Conservation (phyloP, 35 echinoderm and acorn worm species). For the Ptychodera flava region DNA sequence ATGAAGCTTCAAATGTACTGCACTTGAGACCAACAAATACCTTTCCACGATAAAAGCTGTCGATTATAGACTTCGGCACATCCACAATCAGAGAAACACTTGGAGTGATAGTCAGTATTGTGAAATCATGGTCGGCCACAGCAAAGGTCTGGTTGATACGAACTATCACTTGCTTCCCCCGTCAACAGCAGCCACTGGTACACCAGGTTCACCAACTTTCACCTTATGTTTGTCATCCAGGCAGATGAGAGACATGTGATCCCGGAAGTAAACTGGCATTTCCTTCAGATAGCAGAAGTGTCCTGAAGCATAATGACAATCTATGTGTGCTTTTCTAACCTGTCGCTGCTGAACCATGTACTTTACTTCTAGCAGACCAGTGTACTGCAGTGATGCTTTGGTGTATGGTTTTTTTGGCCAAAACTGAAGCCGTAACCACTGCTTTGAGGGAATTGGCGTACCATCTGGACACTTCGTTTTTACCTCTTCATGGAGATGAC, state of each 20-base stretch:
- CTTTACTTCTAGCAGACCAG: background rate
- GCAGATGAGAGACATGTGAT: conserved; percentile 1
- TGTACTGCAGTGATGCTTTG: background rate
- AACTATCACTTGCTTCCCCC: conserved; percentile 1
- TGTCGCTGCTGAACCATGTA: background rate
- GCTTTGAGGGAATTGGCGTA: background rate
- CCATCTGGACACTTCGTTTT: background rate
- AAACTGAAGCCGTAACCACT: conserved; percentile 8
- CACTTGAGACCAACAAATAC: conserved; percentile 16
- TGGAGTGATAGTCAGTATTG: conserved; percentile 3
- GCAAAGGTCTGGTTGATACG: background rate
- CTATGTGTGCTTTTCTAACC: conserved; percentile 5
- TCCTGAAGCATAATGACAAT: conserved; percentile 21
- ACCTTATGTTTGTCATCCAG: conserved; percentile 23
- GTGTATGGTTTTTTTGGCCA: background rate
- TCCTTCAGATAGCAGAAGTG: conserved; percentile 7
- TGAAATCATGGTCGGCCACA: background rate
- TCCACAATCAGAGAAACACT: conserved; percentile 7
- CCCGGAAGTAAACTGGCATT: conserved; percentile 5
- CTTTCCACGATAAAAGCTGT: conserved; percentile 12
- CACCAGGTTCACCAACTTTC: conserved; percentile 16
- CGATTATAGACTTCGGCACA: background rate
- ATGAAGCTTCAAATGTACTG: conserved; percentile 29
- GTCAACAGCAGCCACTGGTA: conserved; percentile 20
- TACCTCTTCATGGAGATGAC: conserved; percentile 8